These are phyloP conservation scores for Tretioscincus oriximinensis DNA, from an alignment of 2,113 vertebrate species.

Conservation along the genomic window DNA sequence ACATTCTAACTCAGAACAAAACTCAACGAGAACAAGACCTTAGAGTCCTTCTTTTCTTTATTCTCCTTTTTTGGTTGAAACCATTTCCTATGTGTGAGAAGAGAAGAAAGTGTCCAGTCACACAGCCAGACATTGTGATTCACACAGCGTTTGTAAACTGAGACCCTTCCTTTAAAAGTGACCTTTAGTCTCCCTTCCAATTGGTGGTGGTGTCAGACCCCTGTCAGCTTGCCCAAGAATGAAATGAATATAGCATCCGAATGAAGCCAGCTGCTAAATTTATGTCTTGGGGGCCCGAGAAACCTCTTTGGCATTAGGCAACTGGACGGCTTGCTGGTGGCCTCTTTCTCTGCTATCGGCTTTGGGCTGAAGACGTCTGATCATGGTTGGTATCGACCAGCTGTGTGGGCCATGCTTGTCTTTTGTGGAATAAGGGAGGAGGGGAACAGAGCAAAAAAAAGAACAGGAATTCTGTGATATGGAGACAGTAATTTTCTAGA, in stretches of 20 bases:
- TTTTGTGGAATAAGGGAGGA: neutral
- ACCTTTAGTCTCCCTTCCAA: slow-evolving; percentile 51
- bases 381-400: slow-evolving; percentile 78
- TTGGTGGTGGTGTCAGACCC: neutral
- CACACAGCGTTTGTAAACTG: slow-evolving; percentile 30
- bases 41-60: neutral
- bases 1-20: too few species aligned
- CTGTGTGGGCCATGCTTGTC: slow-evolving; percentile 3
- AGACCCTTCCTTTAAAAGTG: slow-evolving; percentile 12
- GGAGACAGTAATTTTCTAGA: neutral
- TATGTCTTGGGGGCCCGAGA: slow-evolving; percentile 71
- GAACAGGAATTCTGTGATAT: neutral
- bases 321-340: slow-evolving; percentile 50
- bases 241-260: slow-evolving; percentile 70
- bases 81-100: neutral
- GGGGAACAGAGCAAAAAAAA: neutral
- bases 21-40: too few species aligned
- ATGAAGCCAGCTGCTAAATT: slow-evolving; percentile 82
- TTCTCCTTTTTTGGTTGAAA: too few species aligned
- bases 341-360: slow-evolving; percentile 67
- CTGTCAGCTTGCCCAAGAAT: slow-evolving; percentile 63
- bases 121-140: neutral
- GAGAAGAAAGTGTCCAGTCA: neutral
- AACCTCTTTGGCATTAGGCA: slow-evolving; percentile 74
- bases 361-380: slow-evolving; percentile 46